Evolutionary conservation across 92 coral and sea anemone genomes (phyloP), one percentile per base, ranked within the genome.

Genomic region (Parazoanthus darwini): DNA sequence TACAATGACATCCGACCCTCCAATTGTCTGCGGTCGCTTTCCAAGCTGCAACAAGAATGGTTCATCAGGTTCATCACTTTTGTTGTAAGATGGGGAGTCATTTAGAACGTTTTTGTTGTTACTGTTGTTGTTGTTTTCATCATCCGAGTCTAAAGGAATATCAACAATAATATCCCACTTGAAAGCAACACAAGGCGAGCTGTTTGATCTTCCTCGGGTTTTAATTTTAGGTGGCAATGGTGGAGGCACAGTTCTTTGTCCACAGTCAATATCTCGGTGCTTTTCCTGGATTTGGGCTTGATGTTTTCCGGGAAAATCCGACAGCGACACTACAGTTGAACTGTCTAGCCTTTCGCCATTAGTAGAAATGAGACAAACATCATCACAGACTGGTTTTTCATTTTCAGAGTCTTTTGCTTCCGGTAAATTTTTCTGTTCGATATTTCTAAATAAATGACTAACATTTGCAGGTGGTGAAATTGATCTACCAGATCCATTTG

Each of bases 21-120:
- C 87, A 70, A 84, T 70, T 25, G 87, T 84, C 78, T 71, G 79
- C 5, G 87, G 87, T 48, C 87, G 78, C 33, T 84, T 84, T n/a
- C 87, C 79, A 29, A 70, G 77, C 38, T 73, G 87, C 44, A 84
- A 16, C 6, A 71, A 39, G 54, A 84, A 71, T 16, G 46, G 6
- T 3, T 84, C 87, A 0, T 84, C 56, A 3, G 87, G 3, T 18
- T 84, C 87, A 43, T 46, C 79, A 25, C n/a, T 70, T 4, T 48
- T 84, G 7, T 48, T 71, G 39, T 20, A 51, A 70, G 23, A 29
- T 7, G 67, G 48, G n/a, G 84, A 80, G 67, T 56, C 71, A 9
- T 33, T 58, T 35, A 11, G 13, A 26, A 6, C 43, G 16, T 46
- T 26, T 46, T 48, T 50, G 7, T 6, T 70, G 79, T 84, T 48